Percentiles rank a stretch among this genome's conserved stretches.
Conservation (phyloP, 1,140 invertebrate species). For the Philopotamus ludificatus region DNA sequence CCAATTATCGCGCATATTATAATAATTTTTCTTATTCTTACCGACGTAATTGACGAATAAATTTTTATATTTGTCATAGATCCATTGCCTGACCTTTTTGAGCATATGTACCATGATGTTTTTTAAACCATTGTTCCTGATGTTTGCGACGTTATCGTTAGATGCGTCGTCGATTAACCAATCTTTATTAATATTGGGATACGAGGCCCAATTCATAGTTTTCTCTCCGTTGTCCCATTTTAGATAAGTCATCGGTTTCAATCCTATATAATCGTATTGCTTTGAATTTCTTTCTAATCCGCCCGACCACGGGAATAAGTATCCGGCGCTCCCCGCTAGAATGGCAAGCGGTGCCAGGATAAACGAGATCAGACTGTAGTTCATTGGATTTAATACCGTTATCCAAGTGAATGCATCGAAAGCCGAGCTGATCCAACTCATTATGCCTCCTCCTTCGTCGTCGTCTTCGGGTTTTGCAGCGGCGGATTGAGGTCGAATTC, state of each 20-base stretch:
- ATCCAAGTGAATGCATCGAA: slow-evolving; percentile 35
- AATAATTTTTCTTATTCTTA: not conserved
- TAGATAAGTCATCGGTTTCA: slow-evolving; percentile 16
- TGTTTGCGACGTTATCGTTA: not conserved
- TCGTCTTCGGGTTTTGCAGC: slow-evolving; percentile 15
- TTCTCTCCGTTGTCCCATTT: slow-evolving; percentile 32
- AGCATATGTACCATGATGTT: slow-evolving; percentile 9
- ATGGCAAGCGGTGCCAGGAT: slow-evolving; percentile 45
- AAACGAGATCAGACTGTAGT: slow-evolving; percentile 44
- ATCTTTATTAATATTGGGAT: slow-evolving; percentile 21
- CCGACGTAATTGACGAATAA: not conserved
- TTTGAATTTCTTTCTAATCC: slow-evolving; percentile 38
- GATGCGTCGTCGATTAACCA: slow-evolving; percentile 1
- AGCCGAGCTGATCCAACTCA: slow-evolving; percentile 25
- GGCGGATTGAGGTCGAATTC: not conserved
- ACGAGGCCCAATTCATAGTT: slow-evolving; percentile 30
- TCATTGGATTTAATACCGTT: slow-evolving; percentile 42
- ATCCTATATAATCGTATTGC: slow-evolving; percentile 3
- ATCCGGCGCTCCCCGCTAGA: slow-evolving; percentile 42
- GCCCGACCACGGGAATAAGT: slow-evolving; percentile 44
- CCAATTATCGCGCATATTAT: slow-evolving; percentile 27
- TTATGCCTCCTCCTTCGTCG: slow-evolving; percentile 21
- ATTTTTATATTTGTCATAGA: slow-evolving; percentile 8
- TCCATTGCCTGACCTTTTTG: slow-evolving; percentile 17
- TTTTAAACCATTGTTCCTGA: slow-evolving; percentile 12